phyloP scores from a whole-genome alignment of 2,113 vertebrate species.

The Cinclus cinclus region DNA sequence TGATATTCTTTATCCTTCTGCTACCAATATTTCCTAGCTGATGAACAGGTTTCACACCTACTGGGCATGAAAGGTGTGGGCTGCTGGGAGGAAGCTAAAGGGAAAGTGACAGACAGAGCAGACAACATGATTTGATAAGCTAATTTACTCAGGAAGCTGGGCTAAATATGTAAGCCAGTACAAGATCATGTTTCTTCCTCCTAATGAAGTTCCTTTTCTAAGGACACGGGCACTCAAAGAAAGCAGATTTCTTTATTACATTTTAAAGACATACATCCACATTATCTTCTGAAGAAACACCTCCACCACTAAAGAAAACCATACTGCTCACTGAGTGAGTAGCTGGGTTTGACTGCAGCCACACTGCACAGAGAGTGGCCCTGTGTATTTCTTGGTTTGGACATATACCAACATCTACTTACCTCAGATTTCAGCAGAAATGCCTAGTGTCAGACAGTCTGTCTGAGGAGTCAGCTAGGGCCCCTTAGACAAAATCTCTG shows the following conservation, averaged over 20 bases:
- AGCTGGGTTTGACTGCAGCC: not conserved
- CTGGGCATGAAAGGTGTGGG: conserved; percentile 10
- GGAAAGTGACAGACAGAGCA: not conserved
- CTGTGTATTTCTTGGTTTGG: not conserved
- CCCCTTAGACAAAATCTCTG: not conserved
- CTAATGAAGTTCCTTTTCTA: not conserved
- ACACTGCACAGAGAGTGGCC: not conserved
- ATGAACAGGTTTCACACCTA: conserved; percentile 39
- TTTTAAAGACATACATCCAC: not conserved
- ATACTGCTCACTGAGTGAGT: not conserved
- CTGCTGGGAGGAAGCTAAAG: not conserved
- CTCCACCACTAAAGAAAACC: not conserved
- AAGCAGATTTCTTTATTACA: not conserved
- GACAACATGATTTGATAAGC: not conserved
- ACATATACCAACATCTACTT: not conserved
- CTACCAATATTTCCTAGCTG: not conserved
- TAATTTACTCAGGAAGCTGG: conserved; percentile 2
- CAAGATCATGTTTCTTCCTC: not conserved
- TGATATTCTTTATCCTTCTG: not conserved
- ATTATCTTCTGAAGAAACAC: not conserved
- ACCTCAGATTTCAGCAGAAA: not conserved
- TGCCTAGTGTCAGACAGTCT: not conserved
- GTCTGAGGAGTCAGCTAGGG: not conserved
- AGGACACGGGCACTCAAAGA: not conserved
- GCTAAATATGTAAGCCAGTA: not conserved